Conservation (phyloP, 2,113 vertebrate genomes). For the Gallinago jamesoni region DNA sequence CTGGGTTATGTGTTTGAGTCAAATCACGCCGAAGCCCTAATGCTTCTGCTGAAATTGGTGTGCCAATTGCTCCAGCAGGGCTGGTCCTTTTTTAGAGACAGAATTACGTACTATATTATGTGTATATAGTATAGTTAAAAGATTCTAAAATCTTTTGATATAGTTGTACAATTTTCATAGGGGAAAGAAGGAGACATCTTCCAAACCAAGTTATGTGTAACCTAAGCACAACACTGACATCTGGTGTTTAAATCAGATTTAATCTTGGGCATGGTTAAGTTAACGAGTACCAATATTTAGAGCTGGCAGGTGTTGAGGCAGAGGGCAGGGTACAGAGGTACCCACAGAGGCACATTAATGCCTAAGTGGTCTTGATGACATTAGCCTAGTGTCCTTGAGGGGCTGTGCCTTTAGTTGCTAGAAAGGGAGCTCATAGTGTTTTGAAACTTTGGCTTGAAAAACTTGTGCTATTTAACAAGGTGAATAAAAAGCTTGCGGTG, state of each 20-base stretch:
- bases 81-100: neutral
- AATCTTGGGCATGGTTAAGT: neutral
- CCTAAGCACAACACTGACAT: conserved; percentile 78
- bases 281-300: neutral
- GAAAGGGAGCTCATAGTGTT: neutral
- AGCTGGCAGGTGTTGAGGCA: neutral
- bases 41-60: neutral
- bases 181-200: neutral
- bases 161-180: neutral
- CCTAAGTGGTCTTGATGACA: rapidly evolving
- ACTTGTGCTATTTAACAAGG: neutral
- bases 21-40: neutral
- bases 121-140: neutral
- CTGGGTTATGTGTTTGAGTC: neutral
- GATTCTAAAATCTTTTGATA: neutral
- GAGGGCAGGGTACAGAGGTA: neutral
- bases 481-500: neutral
- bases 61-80: neutral
- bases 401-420: neutral
- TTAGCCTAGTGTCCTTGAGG: neutral
- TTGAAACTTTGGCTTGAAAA: neutral
- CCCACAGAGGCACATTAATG: neutral
- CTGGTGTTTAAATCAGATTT: conserved; percentile 65
- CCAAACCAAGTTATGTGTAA: conserved; percentile 11
- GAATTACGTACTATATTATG: neutral